Evolutionary conservation across 2,888 invertebrate genomes (phyloP).

Genomic region (Tiliacea aurago): DNA sequence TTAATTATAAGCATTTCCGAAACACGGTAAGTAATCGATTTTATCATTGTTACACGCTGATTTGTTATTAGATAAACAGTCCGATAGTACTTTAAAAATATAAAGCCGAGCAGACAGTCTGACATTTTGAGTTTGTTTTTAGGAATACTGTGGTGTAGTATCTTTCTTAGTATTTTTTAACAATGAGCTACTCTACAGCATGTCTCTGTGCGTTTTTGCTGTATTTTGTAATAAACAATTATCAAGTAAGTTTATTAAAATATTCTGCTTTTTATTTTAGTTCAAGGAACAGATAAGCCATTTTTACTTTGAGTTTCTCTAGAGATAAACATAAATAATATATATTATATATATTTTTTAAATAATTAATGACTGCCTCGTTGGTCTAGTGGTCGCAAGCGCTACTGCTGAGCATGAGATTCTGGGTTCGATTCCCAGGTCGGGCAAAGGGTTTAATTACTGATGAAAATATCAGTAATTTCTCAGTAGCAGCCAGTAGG

Average conservation of each 20-base stretch:
- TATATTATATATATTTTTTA: too few species aligned
- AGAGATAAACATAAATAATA: too few species aligned
- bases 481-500: too few species aligned
- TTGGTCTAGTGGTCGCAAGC: too few species aligned
- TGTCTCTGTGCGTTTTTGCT: slow-evolving; percentile 3
- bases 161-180: not conserved
- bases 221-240: not conserved
- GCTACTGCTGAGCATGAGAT: too few species aligned
- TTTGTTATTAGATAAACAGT: not conserved
- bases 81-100: slow-evolving; percentile 7
- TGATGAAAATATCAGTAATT: too few species aligned
- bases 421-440: too few species aligned
- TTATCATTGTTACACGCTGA: not conserved
- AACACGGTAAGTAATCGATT: not conserved
- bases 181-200: slow-evolving; percentile 5
- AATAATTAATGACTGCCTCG: too few species aligned
- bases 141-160: not conserved
- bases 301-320: not conserved
- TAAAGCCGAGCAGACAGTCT: not conserved
- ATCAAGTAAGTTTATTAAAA: slow-evolving; percentile 13
- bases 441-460: too few species aligned
- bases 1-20: slow-evolving; percentile 1
- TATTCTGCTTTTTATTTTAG: not conserved
- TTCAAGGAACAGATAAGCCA: not conserved
- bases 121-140: not conserved